Evolutionary conservation across 1,140 invertebrate genomes (phyloP).

Genomic region (Hestina assimilis): DNA sequence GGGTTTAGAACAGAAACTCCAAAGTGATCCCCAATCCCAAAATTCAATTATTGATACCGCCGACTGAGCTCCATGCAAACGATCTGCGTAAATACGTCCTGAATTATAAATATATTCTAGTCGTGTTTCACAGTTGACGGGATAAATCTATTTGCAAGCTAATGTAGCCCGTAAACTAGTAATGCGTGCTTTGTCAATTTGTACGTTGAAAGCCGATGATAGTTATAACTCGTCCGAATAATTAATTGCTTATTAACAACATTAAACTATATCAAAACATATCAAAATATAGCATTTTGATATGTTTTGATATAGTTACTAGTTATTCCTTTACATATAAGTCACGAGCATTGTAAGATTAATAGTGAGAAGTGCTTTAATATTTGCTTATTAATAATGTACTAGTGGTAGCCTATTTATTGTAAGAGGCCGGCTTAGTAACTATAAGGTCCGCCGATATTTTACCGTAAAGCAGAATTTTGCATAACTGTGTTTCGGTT

Average conservation of each 20-base stretch:
- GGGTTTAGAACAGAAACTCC: conserved; percentile 40
- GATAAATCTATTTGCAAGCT: conserved; percentile 17
- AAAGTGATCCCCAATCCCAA: conserved; percentile 38
- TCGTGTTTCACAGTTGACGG: conserved; percentile 19
- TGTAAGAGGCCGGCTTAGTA: no score
- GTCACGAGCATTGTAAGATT: no score
- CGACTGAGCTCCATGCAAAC: conserved; percentile 31
- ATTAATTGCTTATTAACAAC: neutral
- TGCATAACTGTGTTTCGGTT: no score
- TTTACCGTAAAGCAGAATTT: no score
- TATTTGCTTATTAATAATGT: no score
- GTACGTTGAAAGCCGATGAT: conserved; percentile 1
- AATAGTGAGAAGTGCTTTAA: no score
- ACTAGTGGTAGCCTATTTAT: no score
- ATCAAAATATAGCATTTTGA: neutral
- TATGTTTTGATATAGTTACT: no score
- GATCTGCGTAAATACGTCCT: conserved; percentile 21
- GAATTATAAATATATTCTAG: conserved; percentile 21
- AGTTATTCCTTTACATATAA: no score
- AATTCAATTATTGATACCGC: conserved; percentile 66
- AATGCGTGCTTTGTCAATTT: conserved; percentile 13
- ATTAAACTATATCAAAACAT: neutral
- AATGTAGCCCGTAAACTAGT: conserved; percentile 9
- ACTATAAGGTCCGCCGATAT: no score
- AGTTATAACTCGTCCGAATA: neutral